Conservation (phyloP, 2,797 vertebrate species). For the Bradypodion pumilum region DNA sequence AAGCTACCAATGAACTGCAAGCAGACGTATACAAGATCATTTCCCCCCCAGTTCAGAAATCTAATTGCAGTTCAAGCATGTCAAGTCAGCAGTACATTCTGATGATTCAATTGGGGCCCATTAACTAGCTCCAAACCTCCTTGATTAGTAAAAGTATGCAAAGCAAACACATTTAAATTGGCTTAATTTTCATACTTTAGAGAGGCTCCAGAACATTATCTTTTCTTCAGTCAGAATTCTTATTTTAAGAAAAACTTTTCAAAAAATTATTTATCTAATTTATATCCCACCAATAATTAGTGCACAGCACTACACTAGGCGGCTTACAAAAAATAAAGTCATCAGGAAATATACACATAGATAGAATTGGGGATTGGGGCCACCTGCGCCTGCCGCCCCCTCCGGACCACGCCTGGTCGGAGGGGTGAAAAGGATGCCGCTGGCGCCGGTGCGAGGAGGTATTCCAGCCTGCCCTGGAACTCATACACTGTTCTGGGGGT, state of each 20-base stretch:
- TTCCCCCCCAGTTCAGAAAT: neutral
- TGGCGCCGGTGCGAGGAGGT: no score
- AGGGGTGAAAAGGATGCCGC: no score
- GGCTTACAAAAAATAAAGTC: no score
- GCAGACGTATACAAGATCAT: neutral
- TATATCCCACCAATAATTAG: no score
- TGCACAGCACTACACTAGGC: no score
- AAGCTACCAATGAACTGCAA: neutral
- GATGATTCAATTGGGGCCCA: neutral
- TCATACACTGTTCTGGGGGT: no score
- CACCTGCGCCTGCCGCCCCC: no score
- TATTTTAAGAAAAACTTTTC: neutral
- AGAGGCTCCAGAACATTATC: neutral
- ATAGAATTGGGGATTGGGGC: no score
- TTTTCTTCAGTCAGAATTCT: neutral
- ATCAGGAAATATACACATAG: no score
- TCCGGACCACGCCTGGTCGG: no score
- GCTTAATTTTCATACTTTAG: neutral
- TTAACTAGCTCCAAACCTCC: neutral
- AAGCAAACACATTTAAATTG: neutral
- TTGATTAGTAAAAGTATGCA: neutral
- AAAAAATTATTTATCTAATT: no score
- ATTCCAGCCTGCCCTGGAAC: no score
- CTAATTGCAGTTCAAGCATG: neutral
- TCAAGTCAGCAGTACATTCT: neutral